Percentiles rank a stretch among this genome's conserved stretches.
phyloP scores from a whole-genome alignment of 2,797 vertebrate genomes.

The Coluber constrictor region DNA sequence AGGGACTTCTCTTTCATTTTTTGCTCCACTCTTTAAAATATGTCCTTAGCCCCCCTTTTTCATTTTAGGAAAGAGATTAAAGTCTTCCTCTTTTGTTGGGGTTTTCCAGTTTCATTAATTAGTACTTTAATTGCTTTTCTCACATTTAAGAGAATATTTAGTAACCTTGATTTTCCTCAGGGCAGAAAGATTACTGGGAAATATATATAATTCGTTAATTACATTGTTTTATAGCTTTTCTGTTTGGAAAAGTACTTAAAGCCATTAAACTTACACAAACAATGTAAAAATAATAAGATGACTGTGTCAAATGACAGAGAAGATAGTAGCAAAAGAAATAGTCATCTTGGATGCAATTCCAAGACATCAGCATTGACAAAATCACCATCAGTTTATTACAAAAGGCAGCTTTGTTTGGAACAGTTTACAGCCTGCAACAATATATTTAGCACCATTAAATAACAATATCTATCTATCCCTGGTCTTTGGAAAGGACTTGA shows the following conservation, averaged over 20 bases:
- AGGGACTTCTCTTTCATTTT: background rate
- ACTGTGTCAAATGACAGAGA: background rate
- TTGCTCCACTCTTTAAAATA: background rate
- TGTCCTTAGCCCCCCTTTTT: background rate
- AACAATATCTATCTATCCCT: background rate
- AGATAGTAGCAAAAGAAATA: background rate
- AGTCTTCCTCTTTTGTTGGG: background rate
- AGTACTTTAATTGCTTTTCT: background rate
- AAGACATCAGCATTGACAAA: background rate
- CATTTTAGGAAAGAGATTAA: background rate
- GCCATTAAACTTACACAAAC: background rate
- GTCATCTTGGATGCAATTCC: background rate
- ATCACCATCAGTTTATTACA: background rate
- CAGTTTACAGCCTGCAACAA: background rate
- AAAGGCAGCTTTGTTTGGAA: background rate
- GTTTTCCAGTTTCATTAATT: background rate
- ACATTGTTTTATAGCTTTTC: background rate
- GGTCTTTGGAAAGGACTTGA: background rate
- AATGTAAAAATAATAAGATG: background rate
- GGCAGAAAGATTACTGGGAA: background rate
- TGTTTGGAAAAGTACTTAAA: background rate
- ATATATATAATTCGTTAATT: background rate
- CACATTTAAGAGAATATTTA: background rate
- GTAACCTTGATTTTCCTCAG: background rate
- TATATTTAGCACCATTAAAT: background rate